Percentiles rank a stretch among this genome's conserved stretches.
These are phyloP conservation scores for Pseudomyrmex cubaensis DNA, from an alignment of 1,140 invertebrate species.

Conservation along the genomic window DNA sequence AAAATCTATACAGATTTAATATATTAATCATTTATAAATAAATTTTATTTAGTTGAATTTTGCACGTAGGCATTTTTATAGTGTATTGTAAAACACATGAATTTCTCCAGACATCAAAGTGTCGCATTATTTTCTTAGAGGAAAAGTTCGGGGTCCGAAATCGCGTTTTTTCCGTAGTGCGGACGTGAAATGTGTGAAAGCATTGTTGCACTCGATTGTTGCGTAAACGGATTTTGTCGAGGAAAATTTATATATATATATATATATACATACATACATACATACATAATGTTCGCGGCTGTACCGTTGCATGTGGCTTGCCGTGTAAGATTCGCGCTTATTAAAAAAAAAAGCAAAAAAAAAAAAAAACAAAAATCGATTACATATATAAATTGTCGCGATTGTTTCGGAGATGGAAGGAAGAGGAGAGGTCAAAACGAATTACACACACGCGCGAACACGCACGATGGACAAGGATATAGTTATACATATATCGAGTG, in stretches of 20 bases:
- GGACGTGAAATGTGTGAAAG: background rate
- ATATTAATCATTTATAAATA: too few species aligned
- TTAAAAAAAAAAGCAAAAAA: background rate
- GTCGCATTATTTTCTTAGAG: background rate
- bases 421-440: background rate
- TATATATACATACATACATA: background rate
- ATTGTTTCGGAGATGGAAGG: background rate
- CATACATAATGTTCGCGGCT: background rate
- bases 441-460: slow-evolving; percentile 19
- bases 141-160: background rate
- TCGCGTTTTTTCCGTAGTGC: background rate
- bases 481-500: slow-evolving; percentile 45
- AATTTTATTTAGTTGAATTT: too few species aligned
- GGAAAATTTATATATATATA: background rate
- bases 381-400: background rate
- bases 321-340: too few species aligned
- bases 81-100: too few species aligned
- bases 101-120: background rate
- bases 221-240: slow-evolving; percentile 2
- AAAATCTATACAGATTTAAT: too few species aligned
- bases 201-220: slow-evolving; percentile 34
- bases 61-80: too few species aligned
- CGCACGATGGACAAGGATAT: slow-evolving; percentile 59
- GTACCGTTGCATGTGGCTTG: slow-evolving; percentile 32
- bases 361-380: too few species aligned